Conservation (phyloP, 2,888 invertebrate species). For the Drymonia ruficornis region DNA sequence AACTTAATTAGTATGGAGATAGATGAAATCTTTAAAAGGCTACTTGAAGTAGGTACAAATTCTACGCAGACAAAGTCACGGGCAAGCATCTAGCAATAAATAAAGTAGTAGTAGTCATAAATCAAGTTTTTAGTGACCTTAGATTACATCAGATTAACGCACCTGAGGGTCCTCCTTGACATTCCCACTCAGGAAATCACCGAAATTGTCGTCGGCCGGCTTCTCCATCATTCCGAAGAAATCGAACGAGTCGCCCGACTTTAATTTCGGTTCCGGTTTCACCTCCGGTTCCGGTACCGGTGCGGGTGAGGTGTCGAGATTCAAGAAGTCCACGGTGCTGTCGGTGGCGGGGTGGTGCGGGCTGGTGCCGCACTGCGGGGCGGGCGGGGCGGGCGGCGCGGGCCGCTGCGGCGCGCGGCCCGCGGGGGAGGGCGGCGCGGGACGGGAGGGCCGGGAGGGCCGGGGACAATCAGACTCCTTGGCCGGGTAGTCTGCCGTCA, state of each 20-base stretch:
- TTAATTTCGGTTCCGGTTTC: slow-evolving; percentile 54
- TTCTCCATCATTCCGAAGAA: slow-evolving; percentile 85
- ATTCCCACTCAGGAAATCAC: slow-evolving; percentile 73
- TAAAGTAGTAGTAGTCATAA: too few relatives aligned
- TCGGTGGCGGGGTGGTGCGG: slow-evolving; percentile 26
- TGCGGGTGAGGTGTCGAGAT: slow-evolving; percentile 46
- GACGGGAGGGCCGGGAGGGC: slow-evolving; percentile 50
- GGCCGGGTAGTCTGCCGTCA: slow-evolving; percentile 66
- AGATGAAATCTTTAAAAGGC: too few relatives aligned
- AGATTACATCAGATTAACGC: too few relatives aligned
- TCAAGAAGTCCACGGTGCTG: slow-evolving; percentile 62
- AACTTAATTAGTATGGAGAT: too few relatives aligned
- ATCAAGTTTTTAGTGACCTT: too few relatives aligned
- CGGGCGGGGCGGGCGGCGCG: slow-evolving; percentile 33
- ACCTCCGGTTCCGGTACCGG: slow-evolving; percentile 23
- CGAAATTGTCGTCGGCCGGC: slow-evolving; percentile 72
- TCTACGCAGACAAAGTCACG: too few relatives aligned
- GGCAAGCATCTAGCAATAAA: too few relatives aligned
- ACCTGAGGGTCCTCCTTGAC: slow-evolving; percentile 53
- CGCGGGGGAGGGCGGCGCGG: slow-evolving; percentile 47
- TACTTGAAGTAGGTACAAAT: too few relatives aligned
- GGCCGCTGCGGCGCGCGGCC: too few relatives aligned
- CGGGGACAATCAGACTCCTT: slow-evolving; percentile 50
- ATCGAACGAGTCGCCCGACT: slow-evolving; percentile 84
- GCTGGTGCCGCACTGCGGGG: slow-evolving; percentile 51